Conservation (phyloP, 2,113 vertebrate species). For the Ahaetulla prasina region DNA sequence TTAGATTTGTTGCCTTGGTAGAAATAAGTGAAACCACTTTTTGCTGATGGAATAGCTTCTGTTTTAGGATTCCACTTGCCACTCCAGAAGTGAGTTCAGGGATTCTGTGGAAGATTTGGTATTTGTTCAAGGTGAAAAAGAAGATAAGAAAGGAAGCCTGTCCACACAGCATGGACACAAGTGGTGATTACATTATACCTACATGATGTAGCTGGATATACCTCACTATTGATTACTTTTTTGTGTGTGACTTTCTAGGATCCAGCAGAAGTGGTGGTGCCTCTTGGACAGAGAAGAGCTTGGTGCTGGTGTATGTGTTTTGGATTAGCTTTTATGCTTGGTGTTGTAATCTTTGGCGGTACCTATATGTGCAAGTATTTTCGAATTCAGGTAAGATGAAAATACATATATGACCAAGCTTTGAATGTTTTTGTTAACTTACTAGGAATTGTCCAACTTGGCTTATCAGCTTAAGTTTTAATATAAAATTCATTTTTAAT, state of each 20-base stretch:
- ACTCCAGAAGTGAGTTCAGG: neutral
- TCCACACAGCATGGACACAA: neutral
- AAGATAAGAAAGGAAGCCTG: neutral
- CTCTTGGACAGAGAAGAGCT: conserved; percentile 76
- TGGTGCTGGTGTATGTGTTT: conserved; percentile 98
- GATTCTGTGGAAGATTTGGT: neutral
- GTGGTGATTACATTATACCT: neutral
- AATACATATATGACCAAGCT: neutral
- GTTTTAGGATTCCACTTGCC: neutral
- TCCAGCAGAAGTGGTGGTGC: conserved; percentile 75
- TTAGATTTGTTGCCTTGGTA: neutral
- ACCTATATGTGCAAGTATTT: conserved; percentile 90
- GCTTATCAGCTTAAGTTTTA: neutral
- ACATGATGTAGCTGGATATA: neutral
- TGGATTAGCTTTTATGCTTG: conserved; percentile 90
- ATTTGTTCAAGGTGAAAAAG: neutral
- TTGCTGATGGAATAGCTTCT: neutral
- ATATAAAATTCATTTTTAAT: neutral
- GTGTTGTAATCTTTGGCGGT: conserved; percentile 88
- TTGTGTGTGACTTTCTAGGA: conserved; percentile 70
- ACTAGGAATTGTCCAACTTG: neutral
- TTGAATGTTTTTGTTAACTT: neutral
- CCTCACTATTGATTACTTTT: neutral
- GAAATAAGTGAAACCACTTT: neutral
- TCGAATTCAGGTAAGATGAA: conserved; percentile 76